Conservation (phyloP, 2,113 vertebrate species). For the Amphilophus citrinellus region DNA sequence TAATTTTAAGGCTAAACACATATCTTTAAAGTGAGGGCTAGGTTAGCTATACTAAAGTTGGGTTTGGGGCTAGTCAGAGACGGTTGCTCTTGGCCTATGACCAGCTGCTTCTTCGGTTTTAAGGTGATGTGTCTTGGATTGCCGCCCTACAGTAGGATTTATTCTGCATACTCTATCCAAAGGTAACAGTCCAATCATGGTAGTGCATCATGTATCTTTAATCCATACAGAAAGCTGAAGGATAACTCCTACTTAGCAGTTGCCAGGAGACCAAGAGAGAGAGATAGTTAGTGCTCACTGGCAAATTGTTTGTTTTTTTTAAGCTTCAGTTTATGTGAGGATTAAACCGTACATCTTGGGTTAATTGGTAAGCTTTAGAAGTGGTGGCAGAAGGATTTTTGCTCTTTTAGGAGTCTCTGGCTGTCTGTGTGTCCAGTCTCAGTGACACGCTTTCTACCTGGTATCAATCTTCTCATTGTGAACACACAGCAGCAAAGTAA, state of each 20-base stretch:
- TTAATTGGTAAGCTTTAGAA: conserved; percentile 21
- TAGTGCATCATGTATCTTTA: neutral
- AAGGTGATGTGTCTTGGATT: no score
- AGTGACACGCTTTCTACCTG: neutral
- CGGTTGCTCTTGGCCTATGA: neutral
- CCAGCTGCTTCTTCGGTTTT: no score
- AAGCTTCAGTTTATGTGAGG: neutral
- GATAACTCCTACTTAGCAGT: neutral
- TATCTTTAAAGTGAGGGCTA: neutral
- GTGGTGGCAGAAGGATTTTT: neutral
- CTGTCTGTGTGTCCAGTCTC: neutral
- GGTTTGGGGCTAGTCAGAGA: neutral
- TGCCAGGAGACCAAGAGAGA: conserved; percentile 22
- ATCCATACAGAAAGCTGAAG: neutral
- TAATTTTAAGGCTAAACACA: neutral
- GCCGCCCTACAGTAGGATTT: neutral
- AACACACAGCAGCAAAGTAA: neutral
- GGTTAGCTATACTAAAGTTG: neutral
- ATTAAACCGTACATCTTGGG: conserved; percentile 12
- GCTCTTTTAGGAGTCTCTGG: neutral
- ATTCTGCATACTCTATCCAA: neutral
- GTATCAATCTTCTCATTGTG: neutral
- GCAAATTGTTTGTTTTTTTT: conserved; percentile 6
- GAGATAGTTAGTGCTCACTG: neutral
- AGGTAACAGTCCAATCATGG: neutral